A percentile compares a stretch with the other conserved stretches of the same genome.
phyloP scores from a whole-genome alignment of 2,888 invertebrate species.

The Amphipoea oculea region DNA sequence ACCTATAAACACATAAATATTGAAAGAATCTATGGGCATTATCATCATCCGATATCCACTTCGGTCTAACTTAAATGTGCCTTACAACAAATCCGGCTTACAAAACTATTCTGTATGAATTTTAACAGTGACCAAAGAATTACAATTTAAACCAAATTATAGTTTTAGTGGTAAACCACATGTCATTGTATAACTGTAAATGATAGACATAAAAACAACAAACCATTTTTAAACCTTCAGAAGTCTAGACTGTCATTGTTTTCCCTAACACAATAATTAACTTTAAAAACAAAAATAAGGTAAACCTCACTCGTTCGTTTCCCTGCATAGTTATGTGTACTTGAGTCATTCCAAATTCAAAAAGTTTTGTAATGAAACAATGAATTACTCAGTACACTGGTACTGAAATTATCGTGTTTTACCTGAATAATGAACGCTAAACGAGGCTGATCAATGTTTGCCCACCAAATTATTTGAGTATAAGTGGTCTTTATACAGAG shows the following conservation, averaged over 20 bases:
- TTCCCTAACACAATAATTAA: slow-evolving; percentile 13
- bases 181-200: neutral
- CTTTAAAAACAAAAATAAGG: slow-evolving; percentile 30
- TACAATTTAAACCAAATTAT: neutral
- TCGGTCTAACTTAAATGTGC: neutral
- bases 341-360: slow-evolving; percentile 15
- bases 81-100: neutral
- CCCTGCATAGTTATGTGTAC: neutral
- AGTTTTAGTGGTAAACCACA: neutral
- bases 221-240: neutral
- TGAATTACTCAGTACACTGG: slow-evolving; percentile 17
- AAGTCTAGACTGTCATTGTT: slow-evolving; percentile 8
- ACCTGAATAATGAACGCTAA: slow-evolving; percentile 14
- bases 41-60: neutral
- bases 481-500: neutral
- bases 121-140: neutral
- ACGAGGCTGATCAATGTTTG: neutral
- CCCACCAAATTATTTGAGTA: neutral
- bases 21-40: neutral
- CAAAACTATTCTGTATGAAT: neutral
- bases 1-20: neutral
- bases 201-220: neutral
- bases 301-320: slow-evolving; percentile 12
- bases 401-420: slow-evolving; percentile 25
- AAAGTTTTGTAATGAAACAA: slow-evolving; percentile 33